These are phyloP conservation scores for Pseudorhiza aurosa DNA, from an alignment of 30 jellyfish, hydroid and myxozoan species.

Conservation along the genomic window DNA sequence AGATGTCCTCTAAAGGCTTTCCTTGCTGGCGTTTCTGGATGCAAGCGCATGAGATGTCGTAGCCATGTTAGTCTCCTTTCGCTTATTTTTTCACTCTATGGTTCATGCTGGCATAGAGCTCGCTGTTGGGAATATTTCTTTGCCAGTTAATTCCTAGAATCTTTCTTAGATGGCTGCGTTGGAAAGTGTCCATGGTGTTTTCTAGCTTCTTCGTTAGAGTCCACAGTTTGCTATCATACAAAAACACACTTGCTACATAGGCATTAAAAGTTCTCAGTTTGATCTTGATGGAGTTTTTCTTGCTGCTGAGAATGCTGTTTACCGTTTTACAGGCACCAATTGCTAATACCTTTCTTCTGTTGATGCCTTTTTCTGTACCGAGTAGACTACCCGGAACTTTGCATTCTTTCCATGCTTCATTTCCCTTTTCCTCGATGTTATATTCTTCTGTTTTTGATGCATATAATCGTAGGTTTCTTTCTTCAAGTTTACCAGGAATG, in stretches of 20 bases:
- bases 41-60: slow-evolving; percentile 53
- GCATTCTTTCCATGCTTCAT: slow-evolving; percentile 63
- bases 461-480: slow-evolving; percentile 36
- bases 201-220: slow-evolving; percentile 37
- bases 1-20: slow-evolving; percentile 30
- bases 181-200: slow-evolving; percentile 31
- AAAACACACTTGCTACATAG: slow-evolving; percentile 37
- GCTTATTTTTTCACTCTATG: slow-evolving; percentile 57
- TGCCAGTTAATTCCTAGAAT: slow-evolving; percentile 45
- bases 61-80: slow-evolving; percentile 47
- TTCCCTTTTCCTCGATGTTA: slow-evolving; percentile 54
- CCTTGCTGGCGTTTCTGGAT: slow-evolving; percentile 62
- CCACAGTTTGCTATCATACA: slow-evolving; percentile 37
- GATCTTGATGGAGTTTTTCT: slow-evolving; percentile 47
- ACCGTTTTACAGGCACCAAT: slow-evolving; percentile 22
- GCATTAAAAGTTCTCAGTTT: slow-evolving; percentile 47
- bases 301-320: slow-evolving; percentile 55
- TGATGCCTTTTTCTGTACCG: slow-evolving; percentile 43
- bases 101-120: slow-evolving; percentile 58
- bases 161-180: slow-evolving; percentile 48
- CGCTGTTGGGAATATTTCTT: slow-evolving; percentile 28
- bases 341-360: slow-evolving; percentile 43
- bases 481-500: slow-evolving; percentile 45
- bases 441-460: slow-evolving; percentile 60
- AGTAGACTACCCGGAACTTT: slow-evolving; percentile 49